Evolutionary conservation across 2,113 vertebrate species (phyloP), one percentile per base, ranked within the genome.

Genomic region (Dascyllus trimaculatus): DNA sequence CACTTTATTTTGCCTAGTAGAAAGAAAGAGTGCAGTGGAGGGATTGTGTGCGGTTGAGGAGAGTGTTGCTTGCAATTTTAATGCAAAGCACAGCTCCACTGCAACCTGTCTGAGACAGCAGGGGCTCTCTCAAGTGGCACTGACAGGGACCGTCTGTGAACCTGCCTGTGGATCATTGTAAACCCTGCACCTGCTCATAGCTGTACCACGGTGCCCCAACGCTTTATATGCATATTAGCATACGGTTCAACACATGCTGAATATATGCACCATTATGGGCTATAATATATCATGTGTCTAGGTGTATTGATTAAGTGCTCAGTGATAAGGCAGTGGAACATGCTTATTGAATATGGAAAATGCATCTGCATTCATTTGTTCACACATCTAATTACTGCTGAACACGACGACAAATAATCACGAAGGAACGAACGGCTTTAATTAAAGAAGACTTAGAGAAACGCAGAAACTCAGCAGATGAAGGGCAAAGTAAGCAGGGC

Each of bases 331-430:
- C 74, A 76, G 74, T 69, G 77, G 70, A 85, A 91, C 88, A 90
- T 85, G 88, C 75, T 81, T 88, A 89, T 90, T 89, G 92, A 90
- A 90, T 84, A 83, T 89, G 81, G 83, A 81, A 89, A 81, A 81
- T 82, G 66, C 86, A 85, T 79, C 54, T 85, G 71, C 85, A 82
- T 85, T 78, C 38, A 85, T 89, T 86, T 86, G 61, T 66, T 54
- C 61, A 56, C 61, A 82, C 71, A 74, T 82, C 35, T 86, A 85
- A 86, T 88, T 80, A 82, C 80, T 54, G 72, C 74, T 14, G 29
- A 81, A 60, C 17, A 11, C 38, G n/a, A n/a, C 35, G 11, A 65
- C 68, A 77, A 82, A 85, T 54, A 76, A 73, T 77, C 60, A 64
- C 58, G 54, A 35, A 56, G 52, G 67, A 71, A 52, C 52, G 5